Evolutionary conservation across 2,888 invertebrate genomes (phyloP).

Genomic region (Pandemis corylana): DNA sequence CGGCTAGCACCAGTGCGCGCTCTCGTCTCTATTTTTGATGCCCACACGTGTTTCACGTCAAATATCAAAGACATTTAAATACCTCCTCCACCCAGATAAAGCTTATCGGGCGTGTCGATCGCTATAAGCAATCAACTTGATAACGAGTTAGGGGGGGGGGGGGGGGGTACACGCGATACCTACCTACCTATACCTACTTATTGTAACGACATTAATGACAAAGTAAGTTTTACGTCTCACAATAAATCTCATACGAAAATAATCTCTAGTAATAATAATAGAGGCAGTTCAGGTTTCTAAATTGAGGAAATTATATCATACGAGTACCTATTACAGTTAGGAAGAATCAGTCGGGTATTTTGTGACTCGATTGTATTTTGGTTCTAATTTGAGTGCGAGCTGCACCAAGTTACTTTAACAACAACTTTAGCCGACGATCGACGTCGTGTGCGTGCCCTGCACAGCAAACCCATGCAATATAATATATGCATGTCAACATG

Average conservation of each 20-base stretch:
- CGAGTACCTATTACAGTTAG: background rate
- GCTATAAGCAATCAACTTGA: background rate
- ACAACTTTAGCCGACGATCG: too few relatives aligned
- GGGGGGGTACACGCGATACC: too few relatives aligned
- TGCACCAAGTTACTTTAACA: too few relatives aligned
- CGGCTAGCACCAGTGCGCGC: too few relatives aligned
- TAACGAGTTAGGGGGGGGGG: background rate
- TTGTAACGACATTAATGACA: background rate
- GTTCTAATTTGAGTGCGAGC: too few relatives aligned
- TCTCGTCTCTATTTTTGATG: too few relatives aligned
- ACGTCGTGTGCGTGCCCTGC: too few relatives aligned
- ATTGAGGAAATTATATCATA: background rate
- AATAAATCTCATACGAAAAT: constrained; percentile 21
- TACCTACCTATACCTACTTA: background rate
- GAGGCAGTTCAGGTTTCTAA: constrained; percentile 10
- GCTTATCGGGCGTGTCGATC: background rate
- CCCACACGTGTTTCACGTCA: too few relatives aligned
- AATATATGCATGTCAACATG: too few relatives aligned
- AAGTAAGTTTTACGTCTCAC: background rate
- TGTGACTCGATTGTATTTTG: background rate
- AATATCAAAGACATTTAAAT: background rate
- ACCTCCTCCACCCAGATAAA: background rate
- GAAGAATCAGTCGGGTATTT: background rate
- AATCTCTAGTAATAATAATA: constrained; percentile 7
- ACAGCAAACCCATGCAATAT: too few relatives aligned